Conservation (phyloP, 2,113 vertebrate genomes). For the Syngnathus typhle region DNA sequence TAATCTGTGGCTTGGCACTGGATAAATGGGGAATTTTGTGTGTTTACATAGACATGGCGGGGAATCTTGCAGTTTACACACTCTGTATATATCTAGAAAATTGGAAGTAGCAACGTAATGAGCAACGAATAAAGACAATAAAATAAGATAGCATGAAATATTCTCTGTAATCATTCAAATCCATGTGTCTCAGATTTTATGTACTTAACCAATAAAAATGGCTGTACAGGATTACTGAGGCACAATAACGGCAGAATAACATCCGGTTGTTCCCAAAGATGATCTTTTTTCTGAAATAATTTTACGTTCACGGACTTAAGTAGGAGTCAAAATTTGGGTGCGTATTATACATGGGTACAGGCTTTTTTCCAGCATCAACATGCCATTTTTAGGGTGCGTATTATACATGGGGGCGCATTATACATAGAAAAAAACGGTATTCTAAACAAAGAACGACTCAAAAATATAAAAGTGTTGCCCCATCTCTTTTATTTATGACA, state of each 20-base stretch:
- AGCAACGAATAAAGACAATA: slow-evolving; percentile 14
- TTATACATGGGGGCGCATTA: no score
- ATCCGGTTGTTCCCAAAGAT: no score
- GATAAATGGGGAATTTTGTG: slow-evolving; percentile 11
- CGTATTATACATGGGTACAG: no score
- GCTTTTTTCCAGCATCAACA: no score
- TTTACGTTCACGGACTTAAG: no score
- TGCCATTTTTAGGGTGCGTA: no score
- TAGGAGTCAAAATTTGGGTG: no score
- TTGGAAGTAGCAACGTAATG: slow-evolving; percentile 3
- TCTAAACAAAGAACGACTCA: background rate
- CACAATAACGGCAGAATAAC: no score
- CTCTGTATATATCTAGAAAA: no score
- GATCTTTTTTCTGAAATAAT: no score
- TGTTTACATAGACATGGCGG: slow-evolving; percentile 4
- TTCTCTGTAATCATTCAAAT: background rate
- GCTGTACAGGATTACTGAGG: background rate
- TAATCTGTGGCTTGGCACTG: slow-evolving; percentile 13
- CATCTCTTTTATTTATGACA: slow-evolving; percentile 11
- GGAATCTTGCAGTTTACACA: background rate
- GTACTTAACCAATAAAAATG: slow-evolving; percentile 38
- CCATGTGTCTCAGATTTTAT: background rate
- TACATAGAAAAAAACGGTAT: no score
- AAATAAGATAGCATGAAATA: background rate
- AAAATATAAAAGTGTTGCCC: background rate